These are phyloP conservation scores for Rhineura floridana DNA, from an alignment of 2,113 vertebrate genomes.

Conservation along the genomic window DNA sequence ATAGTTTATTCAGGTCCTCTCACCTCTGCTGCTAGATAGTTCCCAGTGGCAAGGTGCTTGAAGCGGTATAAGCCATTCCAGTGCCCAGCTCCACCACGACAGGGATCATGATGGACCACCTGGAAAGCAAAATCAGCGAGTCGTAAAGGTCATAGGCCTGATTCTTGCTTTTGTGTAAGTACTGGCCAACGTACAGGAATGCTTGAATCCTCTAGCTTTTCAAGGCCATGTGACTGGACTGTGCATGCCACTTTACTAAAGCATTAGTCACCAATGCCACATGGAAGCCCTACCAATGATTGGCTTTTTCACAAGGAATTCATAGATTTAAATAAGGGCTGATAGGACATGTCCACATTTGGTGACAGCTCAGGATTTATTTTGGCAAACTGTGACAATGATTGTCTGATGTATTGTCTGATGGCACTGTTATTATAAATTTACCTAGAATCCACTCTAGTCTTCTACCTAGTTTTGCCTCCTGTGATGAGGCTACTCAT, in stretches of 20 bases:
- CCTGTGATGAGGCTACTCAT: neutral
- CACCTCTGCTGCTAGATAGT: conserved; percentile 96
- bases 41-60: conserved; percentile 94
- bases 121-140: conserved; percentile 50
- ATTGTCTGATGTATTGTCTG: neutral
- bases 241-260: neutral
- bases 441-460: neutral
- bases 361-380: neutral
- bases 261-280: neutral
- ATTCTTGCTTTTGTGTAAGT: neutral
- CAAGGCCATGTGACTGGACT: neutral
- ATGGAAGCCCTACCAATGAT: neutral
- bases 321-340: neutral
- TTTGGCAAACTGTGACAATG: neutral
- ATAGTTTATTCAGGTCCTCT: conserved; percentile 27
- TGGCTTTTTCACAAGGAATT: neutral
- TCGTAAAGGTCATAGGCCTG: neutral
- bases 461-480: neutral
- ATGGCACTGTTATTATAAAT: neutral
- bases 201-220: neutral
- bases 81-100: conserved; percentile 93
- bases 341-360: neutral
- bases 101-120: conserved; percentile 97
- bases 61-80: conserved; percentile 97
- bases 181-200: neutral